Percentiles rank a stretch among this genome's conserved stretches.
Conservation (phyloP, 2,113 vertebrate genomes). For the Halcyon senegalensis region DNA sequence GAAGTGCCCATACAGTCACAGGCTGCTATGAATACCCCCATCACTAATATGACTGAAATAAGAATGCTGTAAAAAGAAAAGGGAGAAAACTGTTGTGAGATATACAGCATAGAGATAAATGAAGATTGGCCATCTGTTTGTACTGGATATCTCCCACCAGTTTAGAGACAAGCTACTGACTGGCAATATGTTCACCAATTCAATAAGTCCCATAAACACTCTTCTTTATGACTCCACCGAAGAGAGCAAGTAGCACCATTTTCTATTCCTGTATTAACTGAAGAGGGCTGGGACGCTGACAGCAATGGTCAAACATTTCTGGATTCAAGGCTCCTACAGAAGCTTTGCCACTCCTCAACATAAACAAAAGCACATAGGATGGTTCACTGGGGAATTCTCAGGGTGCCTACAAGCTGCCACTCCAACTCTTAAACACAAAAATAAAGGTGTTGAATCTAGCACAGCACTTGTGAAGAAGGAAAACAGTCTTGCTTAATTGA, state of each 20-base stretch:
- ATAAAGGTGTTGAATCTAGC: background rate
- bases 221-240: background rate
- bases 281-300: background rate
- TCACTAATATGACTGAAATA: background rate
- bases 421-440: background rate
- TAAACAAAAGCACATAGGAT: background rate
- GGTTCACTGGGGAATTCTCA: background rate
- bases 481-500: background rate
- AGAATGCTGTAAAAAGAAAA: background rate
- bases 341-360: background rate
- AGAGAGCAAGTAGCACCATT: background rate
- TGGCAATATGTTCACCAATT: background rate
- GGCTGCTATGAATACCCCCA: background rate
- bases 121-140: conserved; percentile 25
- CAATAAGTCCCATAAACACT: background rate
- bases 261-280: background rate
- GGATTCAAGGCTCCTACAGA: background rate
- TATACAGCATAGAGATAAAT: background rate
- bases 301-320: background rate
- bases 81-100: background rate
- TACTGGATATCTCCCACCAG: background rate
- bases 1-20: background rate
- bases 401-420: background rate
- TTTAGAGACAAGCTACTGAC: background rate
- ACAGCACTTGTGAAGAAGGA: background rate